A percentile compares a stretch with the other conserved stretches of the same genome.
Evolutionary conservation across 2,113 vertebrate species (phyloP).

Genomic region (Gymnogyps californianus): DNA sequence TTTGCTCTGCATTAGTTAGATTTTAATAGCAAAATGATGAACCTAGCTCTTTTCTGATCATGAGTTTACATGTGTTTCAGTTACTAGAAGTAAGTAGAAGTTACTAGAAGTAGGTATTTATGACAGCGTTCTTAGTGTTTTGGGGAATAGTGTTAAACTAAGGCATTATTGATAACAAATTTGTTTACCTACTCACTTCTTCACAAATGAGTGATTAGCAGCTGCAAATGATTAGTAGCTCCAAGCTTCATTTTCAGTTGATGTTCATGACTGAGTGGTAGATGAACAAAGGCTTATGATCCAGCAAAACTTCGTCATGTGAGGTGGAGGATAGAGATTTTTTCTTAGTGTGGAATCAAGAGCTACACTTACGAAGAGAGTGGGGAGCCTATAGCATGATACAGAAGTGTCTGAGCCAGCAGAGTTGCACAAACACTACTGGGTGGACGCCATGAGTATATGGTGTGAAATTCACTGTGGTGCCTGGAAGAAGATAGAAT

Average conservation of each 20-base stretch:
- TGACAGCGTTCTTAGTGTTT: neutral
- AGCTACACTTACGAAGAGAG: neutral
- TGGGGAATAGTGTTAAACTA: neutral
- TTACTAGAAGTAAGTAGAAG: neutral
- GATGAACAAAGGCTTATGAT: neutral
- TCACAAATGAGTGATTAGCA: neutral
- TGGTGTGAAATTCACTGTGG: neutral
- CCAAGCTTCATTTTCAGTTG: neutral
- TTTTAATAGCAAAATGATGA: neutral
- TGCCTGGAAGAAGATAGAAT: neutral
- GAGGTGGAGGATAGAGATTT: neutral
- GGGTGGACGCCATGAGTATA: neutral
- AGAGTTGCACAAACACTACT: neutral
- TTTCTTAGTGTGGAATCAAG: neutral
- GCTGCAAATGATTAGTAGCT: neutral
- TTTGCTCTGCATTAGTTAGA: neutral
- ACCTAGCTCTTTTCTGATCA: neutral
- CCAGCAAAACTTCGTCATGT: neutral
- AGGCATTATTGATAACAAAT: neutral
- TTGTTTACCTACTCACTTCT: neutral
- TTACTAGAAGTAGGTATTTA: neutral
- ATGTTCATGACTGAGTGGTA: neutral
- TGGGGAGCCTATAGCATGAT: neutral
- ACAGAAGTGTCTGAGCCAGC: neutral
- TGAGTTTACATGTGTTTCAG: neutral